Evolutionary conservation across 2,113 vertebrate genomes (phyloP).

Genomic region (Saccopteryx leptura): DNA sequence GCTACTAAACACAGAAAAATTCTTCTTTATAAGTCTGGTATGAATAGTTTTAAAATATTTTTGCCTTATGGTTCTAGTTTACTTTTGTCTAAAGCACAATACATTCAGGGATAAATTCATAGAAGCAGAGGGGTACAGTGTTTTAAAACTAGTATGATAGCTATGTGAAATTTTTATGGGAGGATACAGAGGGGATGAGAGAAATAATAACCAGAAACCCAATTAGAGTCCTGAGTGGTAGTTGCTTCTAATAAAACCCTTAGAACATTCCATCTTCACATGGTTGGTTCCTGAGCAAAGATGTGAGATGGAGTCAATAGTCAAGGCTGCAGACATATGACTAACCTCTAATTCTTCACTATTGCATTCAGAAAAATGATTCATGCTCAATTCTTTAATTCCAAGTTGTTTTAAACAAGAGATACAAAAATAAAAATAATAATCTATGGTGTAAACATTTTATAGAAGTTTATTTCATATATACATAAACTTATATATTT

Average conservation of each 20-base stretch:
- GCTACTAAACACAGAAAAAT: neutral
- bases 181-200: neutral
- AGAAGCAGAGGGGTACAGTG: neutral
- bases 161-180: neutral
- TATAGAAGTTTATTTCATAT: neutral
- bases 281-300: neutral
- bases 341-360: neutral
- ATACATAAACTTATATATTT: neutral
- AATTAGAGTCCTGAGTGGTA: neutral
- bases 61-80: neutral
- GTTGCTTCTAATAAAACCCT: neutral
- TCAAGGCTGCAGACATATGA: neutral
- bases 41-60: neutral
- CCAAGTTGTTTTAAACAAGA: conserved; percentile 32
- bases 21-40: neutral
- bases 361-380: neutral
- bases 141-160: neutral
- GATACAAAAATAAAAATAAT: neutral
- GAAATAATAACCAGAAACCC: neutral
- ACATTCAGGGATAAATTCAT: neutral
- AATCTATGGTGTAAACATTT: neutral
- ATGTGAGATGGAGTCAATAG: neutral
- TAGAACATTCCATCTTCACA: neutral
- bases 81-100: neutral
- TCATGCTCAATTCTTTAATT: neutral